Evolutionary conservation across 2,888 invertebrate genomes (phyloP), one percentile per base, ranked within the genome.

Genomic region (Tribolium freemani): DNA sequence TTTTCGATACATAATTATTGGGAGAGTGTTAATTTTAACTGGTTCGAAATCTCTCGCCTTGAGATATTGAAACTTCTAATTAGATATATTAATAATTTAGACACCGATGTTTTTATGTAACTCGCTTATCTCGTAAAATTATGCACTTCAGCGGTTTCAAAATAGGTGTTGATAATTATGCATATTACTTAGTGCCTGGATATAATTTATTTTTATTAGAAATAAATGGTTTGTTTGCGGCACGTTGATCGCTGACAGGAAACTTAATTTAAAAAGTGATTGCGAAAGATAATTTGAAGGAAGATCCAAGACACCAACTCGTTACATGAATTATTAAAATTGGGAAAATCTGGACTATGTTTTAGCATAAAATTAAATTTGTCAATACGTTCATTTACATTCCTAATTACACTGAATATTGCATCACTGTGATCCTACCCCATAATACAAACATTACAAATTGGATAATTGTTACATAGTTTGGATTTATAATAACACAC

Each of bases 61-160:
- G 53, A 38, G 64, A 45, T 64, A 64, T 64, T 64, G 64, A 54
- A 64, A 64, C 54, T 64, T 64, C 64, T 64, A 64, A 53, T 64
- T 53, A 63, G 63, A 51, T 31, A 11, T 64, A 54, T 64, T 64
- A 64, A 64, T 64, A 31, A 53, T 54, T 64, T 10, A 64, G 64
- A 64, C 53, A 21, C 31, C 51, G 20, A 64, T 51, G 54, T 13
- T 64, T 20, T 64, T 53, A 64, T 44, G 54, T 64, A 64, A 64
- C 45, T 64, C 21, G 26, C 38, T 64, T 54, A 64, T 64, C 64
- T 20, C 21, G 16, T 31, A 54, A 64, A 64, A 64, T 64, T 64
- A 54, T 64, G 54, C 64, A 64, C 53, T 11, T 63, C 64, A 45
- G 21, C 21, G 54, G 54, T 64, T 64, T 64, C 64, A 64, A 53